A percentile compares a stretch with the other conserved stretches of the same genome.
Conservation (phyloP, 1,140 invertebrate genomes). For the Drosophila cardini region DNA sequence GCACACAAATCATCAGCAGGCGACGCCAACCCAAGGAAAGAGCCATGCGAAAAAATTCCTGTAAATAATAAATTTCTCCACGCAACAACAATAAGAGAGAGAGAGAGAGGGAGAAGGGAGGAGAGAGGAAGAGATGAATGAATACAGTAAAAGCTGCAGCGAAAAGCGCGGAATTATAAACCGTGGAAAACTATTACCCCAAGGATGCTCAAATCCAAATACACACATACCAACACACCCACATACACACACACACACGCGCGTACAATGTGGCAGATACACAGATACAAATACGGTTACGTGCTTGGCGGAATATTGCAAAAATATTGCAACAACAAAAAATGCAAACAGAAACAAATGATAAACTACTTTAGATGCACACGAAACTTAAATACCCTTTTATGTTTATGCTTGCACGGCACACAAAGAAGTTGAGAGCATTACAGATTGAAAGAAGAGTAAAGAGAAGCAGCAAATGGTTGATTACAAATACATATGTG, state of each 20-base stretch:
- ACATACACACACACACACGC: slow-evolving; percentile 21
- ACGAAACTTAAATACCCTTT: slow-evolving; percentile 45
- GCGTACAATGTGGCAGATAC: slow-evolving; percentile 4
- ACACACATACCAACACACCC: slow-evolving; percentile 49
- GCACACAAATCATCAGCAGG: slow-evolving; percentile 80
- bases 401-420: too few relatives aligned
- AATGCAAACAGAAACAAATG: slow-evolving; percentile 25
- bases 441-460: too few relatives aligned
- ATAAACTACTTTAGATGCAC: neutral
- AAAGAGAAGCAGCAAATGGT: too few relatives aligned
- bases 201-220: slow-evolving; percentile 81
- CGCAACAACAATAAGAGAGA: slow-evolving; percentile 33
- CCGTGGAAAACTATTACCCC: slow-evolving; percentile 82
- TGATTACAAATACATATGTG: too few relatives aligned
- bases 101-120: neutral
- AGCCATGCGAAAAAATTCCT: slow-evolving; percentile 69
- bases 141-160: slow-evolving; percentile 28
- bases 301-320: slow-evolving; percentile 73
- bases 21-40: slow-evolving; percentile 48
- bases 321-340: slow-evolving; percentile 72
- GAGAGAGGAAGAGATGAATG: slow-evolving; percentile 7
- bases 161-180: slow-evolving; percentile 79
- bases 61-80: slow-evolving; percentile 79
- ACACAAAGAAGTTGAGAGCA: too few relatives aligned
- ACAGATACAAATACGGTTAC: slow-evolving; percentile 67